Conservation (phyloP, 2,888 invertebrate species). For the Cephonodes hylas region DNA sequence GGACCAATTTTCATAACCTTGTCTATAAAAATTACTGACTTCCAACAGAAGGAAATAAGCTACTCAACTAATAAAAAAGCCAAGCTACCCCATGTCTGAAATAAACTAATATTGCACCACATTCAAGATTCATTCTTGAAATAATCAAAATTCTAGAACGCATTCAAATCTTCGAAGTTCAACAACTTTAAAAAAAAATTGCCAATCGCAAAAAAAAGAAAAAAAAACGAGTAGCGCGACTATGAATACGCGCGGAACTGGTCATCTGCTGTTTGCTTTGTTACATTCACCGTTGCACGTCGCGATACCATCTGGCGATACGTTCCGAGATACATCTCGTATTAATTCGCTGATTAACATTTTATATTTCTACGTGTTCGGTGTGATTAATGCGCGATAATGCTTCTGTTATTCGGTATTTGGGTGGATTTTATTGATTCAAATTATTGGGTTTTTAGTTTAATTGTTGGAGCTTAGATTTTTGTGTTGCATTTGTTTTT, state of each 20-base stretch:
- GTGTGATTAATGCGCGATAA: conserved; percentile 26
- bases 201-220: background rate
- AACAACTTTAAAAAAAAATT: background rate
- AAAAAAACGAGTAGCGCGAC: background rate
- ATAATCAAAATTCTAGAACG: no score
- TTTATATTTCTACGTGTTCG: conserved; percentile 24
- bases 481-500: no score
- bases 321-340: conserved; percentile 40
- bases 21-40: no score
- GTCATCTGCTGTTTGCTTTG: conserved; percentile 46
- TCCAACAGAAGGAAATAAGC: no score
- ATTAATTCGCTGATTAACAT: conserved; percentile 39
- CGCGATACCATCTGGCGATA: conserved; percentile 45
- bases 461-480: background rate
- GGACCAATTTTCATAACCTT: no score
- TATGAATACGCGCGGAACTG: conserved; percentile 13
- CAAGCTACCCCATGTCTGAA: no score
- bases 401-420: conserved; percentile 28
- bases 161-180: no score
- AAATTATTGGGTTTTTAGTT: background rate
- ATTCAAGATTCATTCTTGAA: no score
- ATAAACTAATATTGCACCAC: no score
- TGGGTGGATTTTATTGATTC: background rate
- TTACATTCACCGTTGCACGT: conserved; percentile 30
- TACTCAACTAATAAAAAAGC: no score